Base-by-base conservation (phyloP, 2,113 vertebrate genomes). In the Chrysemys picta region DNA sequence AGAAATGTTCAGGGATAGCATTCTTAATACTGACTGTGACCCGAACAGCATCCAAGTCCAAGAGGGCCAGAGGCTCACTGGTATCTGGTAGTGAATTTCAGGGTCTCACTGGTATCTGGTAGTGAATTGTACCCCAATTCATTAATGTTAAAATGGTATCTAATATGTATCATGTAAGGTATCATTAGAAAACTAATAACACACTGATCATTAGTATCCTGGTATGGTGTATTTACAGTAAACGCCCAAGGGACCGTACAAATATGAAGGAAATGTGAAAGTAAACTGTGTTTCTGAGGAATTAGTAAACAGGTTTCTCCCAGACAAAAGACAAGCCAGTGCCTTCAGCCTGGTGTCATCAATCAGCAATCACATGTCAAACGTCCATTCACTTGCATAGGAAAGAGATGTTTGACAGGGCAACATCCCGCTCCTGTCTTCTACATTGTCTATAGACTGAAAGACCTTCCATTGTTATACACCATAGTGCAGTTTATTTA, bases 1-100 rank as follows among this genome's bases (percentile, higher is more conserved):
- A 94, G 10, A 93, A 95, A 82, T 89, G n/a, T 94, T 80, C 29
- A 92, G 50, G 82, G 83, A 42, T 93, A 95, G 22, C 52, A 87
- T 83, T 56, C 90, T 78, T 89, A 89, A 29, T 90, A 19, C 62
- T 93, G 89, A 9, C 65, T 69, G 35, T n/a, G 62, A n/a, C 31
- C 16, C 35, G 10, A 69, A 69, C 17, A 69, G 16, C n/a, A 72
- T 22, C 65, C 35, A n/a, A 72, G n/a, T 72, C 8, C 9, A 22
- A 22, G 19, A 72, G n/a, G 35, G 9, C n/a, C 19, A 72, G 17
- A 9, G 35, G 19, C 17, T 38, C 65, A 72, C 8, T 21, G 17
- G 65, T 38, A 21, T n/a, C 62, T 21, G 7, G 17, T 21, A 38
- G 35, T 10, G 65, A 69, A 38, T 69, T 38, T 29, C 17, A n/a